Percentiles rank a stretch among this genome's conserved stretches.
phyloP scores from a whole-genome alignment of 2,888 invertebrate genomes.

The Encarsia formosa region DNA sequence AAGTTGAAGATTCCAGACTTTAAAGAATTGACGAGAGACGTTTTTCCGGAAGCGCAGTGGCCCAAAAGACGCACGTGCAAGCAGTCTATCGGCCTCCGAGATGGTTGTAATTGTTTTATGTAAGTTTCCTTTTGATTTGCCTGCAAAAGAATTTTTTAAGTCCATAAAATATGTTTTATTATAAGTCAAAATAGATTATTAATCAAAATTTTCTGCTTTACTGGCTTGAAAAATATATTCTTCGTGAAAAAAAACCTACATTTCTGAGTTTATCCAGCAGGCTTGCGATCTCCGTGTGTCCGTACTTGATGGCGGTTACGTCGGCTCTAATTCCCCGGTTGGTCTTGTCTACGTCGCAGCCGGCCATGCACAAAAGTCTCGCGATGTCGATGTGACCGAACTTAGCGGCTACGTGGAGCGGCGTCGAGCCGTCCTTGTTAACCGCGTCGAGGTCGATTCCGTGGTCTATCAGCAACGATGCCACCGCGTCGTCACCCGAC shows the following conservation, averaged over 20 bases:
- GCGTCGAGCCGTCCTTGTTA: conserved; percentile 60
- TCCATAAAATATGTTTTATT: no score
- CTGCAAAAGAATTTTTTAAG: conserved; percentile 33
- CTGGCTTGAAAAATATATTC: background rate
- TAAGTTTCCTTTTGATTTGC: conserved; percentile 52
- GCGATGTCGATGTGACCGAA: conserved; percentile 67
- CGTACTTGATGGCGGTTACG: conserved; percentile 72
- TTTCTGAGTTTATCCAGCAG: conserved; percentile 63
- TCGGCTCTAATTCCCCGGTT: conserved; percentile 70
- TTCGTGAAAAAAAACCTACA: conserved; percentile 49
- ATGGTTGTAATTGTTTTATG: conserved; percentile 63
- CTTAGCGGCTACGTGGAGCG: conserved; percentile 69
- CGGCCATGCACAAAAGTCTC: conserved; percentile 66
- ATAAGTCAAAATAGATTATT: no score
- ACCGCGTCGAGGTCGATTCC: conserved; percentile 57
- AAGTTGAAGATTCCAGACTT: conserved; percentile 64
- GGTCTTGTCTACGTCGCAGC: conserved; percentile 64
- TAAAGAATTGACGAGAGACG: conserved; percentile 63
- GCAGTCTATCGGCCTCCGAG: conserved; percentile 56
- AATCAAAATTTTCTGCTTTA: no score
- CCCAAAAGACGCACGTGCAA: conserved; percentile 70
- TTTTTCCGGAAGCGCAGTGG: conserved; percentile 70
- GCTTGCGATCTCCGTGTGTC: conserved; percentile 65
- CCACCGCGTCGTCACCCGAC: conserved; percentile 45
- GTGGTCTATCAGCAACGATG: conserved; percentile 44